phyloP scores from a whole-genome alignment of 2,797 vertebrate genomes.

The Chelmon rostratus region DNA sequence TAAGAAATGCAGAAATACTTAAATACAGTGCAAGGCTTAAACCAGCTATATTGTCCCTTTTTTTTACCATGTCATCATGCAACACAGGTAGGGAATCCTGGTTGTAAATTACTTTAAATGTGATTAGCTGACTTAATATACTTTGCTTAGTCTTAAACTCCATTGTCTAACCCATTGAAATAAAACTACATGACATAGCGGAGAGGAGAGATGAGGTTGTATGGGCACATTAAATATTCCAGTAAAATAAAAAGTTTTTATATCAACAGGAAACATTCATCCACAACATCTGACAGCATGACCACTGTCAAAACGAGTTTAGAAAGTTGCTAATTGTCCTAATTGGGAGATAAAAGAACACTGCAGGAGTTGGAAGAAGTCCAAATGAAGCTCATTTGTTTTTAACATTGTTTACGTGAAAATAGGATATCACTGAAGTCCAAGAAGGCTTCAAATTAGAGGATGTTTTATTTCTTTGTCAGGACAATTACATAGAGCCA shows the following conservation, averaged over 20 bases:
- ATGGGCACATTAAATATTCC: neutral
- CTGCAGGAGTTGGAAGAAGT: neutral
- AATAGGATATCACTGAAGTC: conserved; percentile 14
- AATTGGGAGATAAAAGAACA: conserved; percentile 18
- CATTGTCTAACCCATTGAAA: neutral
- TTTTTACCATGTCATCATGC: too few relatives aligned
- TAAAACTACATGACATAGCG: neutral
- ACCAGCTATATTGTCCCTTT: too few relatives aligned
- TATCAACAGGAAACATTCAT: neutral
- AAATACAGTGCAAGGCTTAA: too few relatives aligned
- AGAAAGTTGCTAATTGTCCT: conserved; percentile 24
- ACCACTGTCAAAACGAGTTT: neutral
- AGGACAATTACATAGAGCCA: conserved; percentile 50
- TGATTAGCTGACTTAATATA: neutral
- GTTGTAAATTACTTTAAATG: neutral
- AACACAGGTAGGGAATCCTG: too few relatives aligned
- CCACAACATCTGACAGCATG: neutral
- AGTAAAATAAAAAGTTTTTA: neutral
- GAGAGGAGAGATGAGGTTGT: neutral
- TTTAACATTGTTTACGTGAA: conserved; percentile 32
- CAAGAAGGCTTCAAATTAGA: conserved; percentile 43
- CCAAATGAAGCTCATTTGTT: conserved; percentile 26
- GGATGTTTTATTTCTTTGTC: conserved; percentile 46
- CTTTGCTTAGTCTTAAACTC: neutral
- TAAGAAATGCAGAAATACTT: too few relatives aligned